Conservation (phyloP, 1,140 invertebrate species). For the Plectrocnemia conspersa region DNA sequence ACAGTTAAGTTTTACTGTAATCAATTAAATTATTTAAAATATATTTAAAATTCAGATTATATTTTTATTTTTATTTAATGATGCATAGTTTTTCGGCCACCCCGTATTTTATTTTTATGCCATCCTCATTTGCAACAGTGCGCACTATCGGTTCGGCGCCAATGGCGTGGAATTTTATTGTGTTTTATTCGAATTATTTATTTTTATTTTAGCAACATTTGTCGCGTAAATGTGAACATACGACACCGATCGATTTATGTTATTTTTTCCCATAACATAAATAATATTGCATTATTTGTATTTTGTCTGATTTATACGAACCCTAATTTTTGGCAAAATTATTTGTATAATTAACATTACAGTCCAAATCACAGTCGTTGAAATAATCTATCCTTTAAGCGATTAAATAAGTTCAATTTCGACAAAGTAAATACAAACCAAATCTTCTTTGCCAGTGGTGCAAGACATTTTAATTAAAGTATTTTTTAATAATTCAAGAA, state of each 20-base stretch:
- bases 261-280: too few species aligned
- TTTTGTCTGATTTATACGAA: neutral
- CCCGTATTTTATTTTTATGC: neutral
- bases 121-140: neutral
- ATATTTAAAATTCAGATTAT: too few species aligned
- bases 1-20: too few species aligned
- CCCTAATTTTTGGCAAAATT: neutral
- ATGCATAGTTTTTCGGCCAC: neutral
- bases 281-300: too few species aligned
- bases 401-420: conserved; percentile 20
- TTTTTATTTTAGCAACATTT: too few species aligned
- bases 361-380: too few species aligned
- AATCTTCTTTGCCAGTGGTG: too few species aligned
- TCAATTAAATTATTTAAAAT: too few species aligned
- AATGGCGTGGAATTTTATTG: conserved; percentile 20
- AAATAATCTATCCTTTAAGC: conserved; percentile 13
- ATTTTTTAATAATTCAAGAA: too few species aligned
- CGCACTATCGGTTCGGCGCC: conserved; percentile 1
- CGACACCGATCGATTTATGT: neutral
- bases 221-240: too few species aligned
- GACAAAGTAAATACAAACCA: conserved; percentile 18
- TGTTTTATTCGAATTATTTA: neutral
- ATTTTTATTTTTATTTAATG: too few species aligned
- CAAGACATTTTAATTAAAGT: too few species aligned
- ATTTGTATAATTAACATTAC: conserved; percentile 3